These are phyloP conservation scores for Gila robusta DNA, from an alignment of 2,797 vertebrate species.

Conservation along the genomic window DNA sequence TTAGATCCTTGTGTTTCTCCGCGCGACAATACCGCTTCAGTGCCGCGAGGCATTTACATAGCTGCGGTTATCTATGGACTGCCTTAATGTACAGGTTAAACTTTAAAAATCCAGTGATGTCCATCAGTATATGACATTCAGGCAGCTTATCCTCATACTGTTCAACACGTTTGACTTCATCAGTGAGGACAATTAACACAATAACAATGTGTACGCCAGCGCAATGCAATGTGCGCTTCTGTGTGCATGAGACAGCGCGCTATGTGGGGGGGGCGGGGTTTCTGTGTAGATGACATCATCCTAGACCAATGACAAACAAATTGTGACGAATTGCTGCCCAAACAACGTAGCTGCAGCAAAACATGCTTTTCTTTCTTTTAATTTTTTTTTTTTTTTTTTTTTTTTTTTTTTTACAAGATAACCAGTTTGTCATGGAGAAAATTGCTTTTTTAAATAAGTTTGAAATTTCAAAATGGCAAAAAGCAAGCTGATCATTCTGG, in stretches of 20 bases:
- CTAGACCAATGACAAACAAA: slow-evolving; percentile 74
- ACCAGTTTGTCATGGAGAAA: neutral
- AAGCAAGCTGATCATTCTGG: neutral
- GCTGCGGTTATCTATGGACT: slow-evolving; percentile 52
- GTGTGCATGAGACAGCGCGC: slow-evolving; percentile 53
- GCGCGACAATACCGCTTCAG: slow-evolving; percentile 54
- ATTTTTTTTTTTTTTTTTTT: too few species aligned
- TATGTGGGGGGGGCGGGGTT: slow-evolving; percentile 75
- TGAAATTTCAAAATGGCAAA: neutral
- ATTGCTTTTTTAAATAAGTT: neutral
- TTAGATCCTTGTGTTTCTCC: slow-evolving; percentile 54
- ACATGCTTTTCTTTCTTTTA: neutral
- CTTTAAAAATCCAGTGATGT: slow-evolving; percentile 4
- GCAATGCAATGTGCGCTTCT: slow-evolving; percentile 64
- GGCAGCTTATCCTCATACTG: neutral
- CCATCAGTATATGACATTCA: slow-evolving; percentile 1
- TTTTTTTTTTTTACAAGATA: neutral
- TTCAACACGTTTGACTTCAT: slow-evolving; percentile 2
- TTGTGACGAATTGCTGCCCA: slow-evolving; percentile 47
- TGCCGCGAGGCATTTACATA: slow-evolving; percentile 56
- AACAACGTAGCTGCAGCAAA: neutral
- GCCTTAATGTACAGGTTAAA: slow-evolving; percentile 27
- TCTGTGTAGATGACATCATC: slow-evolving; percentile 82
- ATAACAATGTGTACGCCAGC: slow-evolving; percentile 64
- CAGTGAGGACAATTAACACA: slow-evolving; percentile 36